Conservation (phyloP, 2,113 vertebrate genomes). For the Paradoxurus hermaphroditus region DNA sequence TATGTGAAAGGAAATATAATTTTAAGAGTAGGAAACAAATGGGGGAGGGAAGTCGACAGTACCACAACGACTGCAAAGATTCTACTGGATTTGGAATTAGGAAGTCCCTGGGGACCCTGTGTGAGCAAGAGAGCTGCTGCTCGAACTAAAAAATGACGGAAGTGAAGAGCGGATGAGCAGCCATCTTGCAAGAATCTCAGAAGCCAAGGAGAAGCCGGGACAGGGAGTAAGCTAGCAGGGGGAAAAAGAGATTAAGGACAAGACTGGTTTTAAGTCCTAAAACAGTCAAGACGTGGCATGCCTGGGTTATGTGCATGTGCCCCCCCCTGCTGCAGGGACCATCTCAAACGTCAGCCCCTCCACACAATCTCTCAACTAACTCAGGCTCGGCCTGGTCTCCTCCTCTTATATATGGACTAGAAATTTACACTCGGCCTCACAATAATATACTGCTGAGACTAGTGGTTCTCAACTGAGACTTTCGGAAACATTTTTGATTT, state of each 20-base stretch:
- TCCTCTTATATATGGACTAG: background rate
- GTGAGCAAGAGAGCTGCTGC: background rate
- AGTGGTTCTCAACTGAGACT: background rate
- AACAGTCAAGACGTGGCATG: background rate
- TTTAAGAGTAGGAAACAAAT: background rate
- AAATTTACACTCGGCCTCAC: background rate
- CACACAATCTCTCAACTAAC: background rate
- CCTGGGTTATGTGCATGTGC: background rate
- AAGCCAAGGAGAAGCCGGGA: background rate
- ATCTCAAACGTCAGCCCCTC: background rate
- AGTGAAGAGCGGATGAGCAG: background rate
- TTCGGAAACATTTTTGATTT: background rate
- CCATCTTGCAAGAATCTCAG: background rate
- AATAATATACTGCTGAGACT: background rate
- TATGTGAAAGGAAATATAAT: constrained; percentile 1
- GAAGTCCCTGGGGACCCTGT: background rate
- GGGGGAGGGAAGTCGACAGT: background rate
- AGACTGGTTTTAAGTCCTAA: background rate
- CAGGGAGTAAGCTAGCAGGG: background rate
- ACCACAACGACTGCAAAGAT: background rate
- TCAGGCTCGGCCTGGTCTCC: background rate
- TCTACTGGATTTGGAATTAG: background rate
- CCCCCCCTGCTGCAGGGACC: background rate
- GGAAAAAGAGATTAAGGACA: background rate
- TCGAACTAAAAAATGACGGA: background rate